Evolutionary conservation across 2,113 vertebrate species (phyloP), one percentile per base, ranked within the genome.

Genomic region (Dasypus novemcinctus): DNA sequence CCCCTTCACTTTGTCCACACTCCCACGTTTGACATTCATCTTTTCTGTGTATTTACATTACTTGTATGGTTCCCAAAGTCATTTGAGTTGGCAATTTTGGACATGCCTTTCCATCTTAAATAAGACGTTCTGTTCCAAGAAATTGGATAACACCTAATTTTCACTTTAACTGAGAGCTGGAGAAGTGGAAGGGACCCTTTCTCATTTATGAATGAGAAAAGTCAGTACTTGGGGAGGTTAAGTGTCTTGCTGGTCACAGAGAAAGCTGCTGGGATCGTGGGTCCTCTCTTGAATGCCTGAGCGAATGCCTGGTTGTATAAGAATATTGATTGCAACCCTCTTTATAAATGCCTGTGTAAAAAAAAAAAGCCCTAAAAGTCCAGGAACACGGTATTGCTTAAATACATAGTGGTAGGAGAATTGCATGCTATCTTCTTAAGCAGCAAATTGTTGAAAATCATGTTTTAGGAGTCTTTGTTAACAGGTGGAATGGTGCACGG

Each of bases 201-300:
- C 63, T 4, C 20, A n/a, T 15, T 41, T 46, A 1, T 7, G 59
- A 69, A 63, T n/a, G 17, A n/a, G 64, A 38, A 43, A 74, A 20
- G 17, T 41, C 14, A 21, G 25, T 12, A 33, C n/a, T 21, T 13
- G 17, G 46, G 20, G 54, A 41, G 11, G 38, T 4, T 14, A 2
- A 15, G 2, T 4, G 23, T 66, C 41, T 8, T 21, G 29, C 15
- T 10, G 2, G 18, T 92, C 38, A 15, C 14, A 41, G 49, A 78
- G 86, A 69, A 38, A 68, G 23, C 36, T 18, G 0, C 17, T 5
- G 4, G 21, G 52, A 17, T 27, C 8, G 20, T 0, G 4, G 38
- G 41, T 43, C 18, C 31, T 31, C 14, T 9, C 10, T 25, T 21
- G 25, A 41, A 10, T 13, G 61, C 27, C 20, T 36, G 13, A 27